phyloP scores from a whole-genome alignment of 2,797 vertebrate species.

The Hydrophis major region DNA sequence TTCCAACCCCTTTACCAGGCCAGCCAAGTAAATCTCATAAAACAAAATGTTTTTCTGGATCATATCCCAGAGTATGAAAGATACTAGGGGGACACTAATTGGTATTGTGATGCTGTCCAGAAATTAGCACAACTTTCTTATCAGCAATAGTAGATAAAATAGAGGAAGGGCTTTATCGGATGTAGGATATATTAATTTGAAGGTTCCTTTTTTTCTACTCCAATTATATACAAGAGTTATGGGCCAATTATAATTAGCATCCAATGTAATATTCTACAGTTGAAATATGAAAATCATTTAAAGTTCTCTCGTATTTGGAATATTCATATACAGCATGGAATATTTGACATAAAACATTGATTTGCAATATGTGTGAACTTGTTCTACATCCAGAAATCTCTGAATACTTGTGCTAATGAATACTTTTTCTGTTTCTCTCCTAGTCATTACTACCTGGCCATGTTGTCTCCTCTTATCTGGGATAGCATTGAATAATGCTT shows the following conservation, averaged over 20 bases:
- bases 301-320: slow-evolving; percentile 43
- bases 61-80: slow-evolving; percentile 62
- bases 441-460: background rate
- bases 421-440: background rate
- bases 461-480: background rate
- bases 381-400: background rate
- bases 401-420: background rate
- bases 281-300: slow-evolving; percentile 36
- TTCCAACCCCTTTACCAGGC: slow-evolving; percentile 44
- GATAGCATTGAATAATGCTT: background rate
- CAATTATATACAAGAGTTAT: slow-evolving; percentile 14
- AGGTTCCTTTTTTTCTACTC: slow-evolving; percentile 41
- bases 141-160: slow-evolving; percentile 37
- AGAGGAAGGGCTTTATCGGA: background rate
- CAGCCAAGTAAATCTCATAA: slow-evolving; percentile 53
- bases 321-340: background rate
- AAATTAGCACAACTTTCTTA: slow-evolving; percentile 50
- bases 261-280: background rate
- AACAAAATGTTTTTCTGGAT: slow-evolving; percentile 56
- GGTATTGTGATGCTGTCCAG: slow-evolving; percentile 44
- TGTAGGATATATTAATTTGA: slow-evolving; percentile 33
- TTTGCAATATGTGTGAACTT: background rate
- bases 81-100: slow-evolving; percentile 45
- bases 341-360: slow-evolving; percentile 26
- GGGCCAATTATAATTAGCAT: slow-evolving; percentile 26